Evolutionary conservation across 2,888 invertebrate species (phyloP), one percentile per base, ranked within the genome.

Genomic region (Endomychus coccineus): DNA sequence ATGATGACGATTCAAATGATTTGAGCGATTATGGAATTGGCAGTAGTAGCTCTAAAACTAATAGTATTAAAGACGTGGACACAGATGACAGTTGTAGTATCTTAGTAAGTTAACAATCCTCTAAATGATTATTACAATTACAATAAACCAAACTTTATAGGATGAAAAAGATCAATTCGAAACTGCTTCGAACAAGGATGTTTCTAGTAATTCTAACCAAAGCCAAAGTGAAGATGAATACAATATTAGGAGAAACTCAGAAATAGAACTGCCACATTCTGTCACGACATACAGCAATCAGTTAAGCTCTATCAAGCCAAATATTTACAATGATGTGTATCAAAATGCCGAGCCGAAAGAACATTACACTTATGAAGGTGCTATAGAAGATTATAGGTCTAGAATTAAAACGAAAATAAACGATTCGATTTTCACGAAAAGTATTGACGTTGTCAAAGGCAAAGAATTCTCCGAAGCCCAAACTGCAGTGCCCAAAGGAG

Each of bases 321-420:
- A n/a, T n/a, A n/a, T n/a, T n/a, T n/a, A n/a, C n/a, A n/a, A n/a
- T n/a, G n/a, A n/a, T n/a, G n/a, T n/a, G n/a, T n/a, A n/a, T n/a
- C n/a, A n/a, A n/a, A n/a, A n/a, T n/a, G n/a, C n/a, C n/a, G n/a
- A n/a, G n/a, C n/a, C n/a, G n/a, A 41, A 32, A 58, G 56, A 83
- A 54, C 86, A 87, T 61, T 88, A 87, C 64, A 87, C 87, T 0
- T 89, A 87, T 62, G 88, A 89, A 64, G 81, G 85, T 51, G 87
- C 88, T 51, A 88, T 88, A 51, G 83, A 88, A 58, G 83, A 84
- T 50, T 89, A 89, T 65, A 83, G 87, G 51, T 82, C 84, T 33
- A 74, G 85, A 49, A 84, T 82, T 28, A 75, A 80, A 51, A 55
- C 55, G 10, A 65, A 60, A 47, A 64, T 62, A 17, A 59, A 61